These are phyloP conservation scores for Ophion ellenae DNA, from an alignment of 2,888 invertebrate species.

Conservation along the genomic window DNA sequence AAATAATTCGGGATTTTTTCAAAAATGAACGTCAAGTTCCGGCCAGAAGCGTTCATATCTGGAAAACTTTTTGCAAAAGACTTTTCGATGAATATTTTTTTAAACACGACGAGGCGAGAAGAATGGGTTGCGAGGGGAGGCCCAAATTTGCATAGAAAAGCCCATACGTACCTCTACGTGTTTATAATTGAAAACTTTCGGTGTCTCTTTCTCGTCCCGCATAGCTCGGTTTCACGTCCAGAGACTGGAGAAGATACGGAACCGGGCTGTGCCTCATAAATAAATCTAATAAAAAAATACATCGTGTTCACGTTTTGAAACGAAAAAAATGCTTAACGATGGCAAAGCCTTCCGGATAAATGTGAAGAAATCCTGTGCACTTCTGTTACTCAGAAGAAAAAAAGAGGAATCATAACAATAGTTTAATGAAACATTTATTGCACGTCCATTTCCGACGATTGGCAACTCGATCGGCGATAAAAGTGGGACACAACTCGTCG, in stretches of 20 bases:
- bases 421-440: neutral
- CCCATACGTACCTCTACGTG: slow-evolving; percentile 6
- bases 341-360: neutral
- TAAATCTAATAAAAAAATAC: slow-evolving; percentile 28
- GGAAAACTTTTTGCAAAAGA: no score
- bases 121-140: no score
- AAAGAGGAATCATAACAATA: neutral
- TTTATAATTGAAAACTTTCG: slow-evolving; percentile 40
- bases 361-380: no score
- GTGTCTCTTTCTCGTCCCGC: slow-evolving; percentile 36
- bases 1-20: neutral
- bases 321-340: neutral
- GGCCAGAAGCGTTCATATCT: no score
- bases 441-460: slow-evolving; percentile 5
- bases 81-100: no score
- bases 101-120: no score
- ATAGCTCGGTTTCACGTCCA: slow-evolving; percentile 35
- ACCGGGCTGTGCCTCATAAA: slow-evolving; percentile 46
- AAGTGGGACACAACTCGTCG: slow-evolving; percentile 35
- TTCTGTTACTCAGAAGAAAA: neutral
- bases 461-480: neutral
- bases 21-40: neutral
- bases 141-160: neutral
- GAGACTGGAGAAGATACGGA: slow-evolving; percentile 10
- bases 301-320: neutral